phyloP scores from a whole-genome alignment of 2,888 invertebrate species.

The Diarsia dahlii region DNA sequence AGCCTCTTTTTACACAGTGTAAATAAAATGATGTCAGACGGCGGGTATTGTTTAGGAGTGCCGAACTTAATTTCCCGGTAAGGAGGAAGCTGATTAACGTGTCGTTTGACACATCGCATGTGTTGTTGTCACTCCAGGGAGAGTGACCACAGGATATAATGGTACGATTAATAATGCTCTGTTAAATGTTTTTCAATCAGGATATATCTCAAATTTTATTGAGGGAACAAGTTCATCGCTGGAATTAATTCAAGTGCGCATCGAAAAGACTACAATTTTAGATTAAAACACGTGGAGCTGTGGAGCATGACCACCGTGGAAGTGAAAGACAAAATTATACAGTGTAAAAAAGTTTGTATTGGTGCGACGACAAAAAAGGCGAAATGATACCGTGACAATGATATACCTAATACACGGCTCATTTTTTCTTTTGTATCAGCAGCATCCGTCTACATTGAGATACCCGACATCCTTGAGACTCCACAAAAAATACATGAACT shows the following conservation, averaged over 20 bases:
- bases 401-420: background rate
- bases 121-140: conserved; percentile 58
- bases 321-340: background rate
- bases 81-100: conserved; percentile 56
- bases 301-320: background rate
- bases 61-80: conserved; percentile 43
- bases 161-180: conserved; percentile 75
- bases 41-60: conserved; percentile 19
- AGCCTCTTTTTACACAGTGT: conserved; percentile 1
- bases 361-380: too few relatives aligned
- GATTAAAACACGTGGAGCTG: background rate
- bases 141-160: conserved; percentile 69
- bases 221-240: background rate
- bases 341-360: too few relatives aligned
- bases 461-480: conserved; percentile 51
- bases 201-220: conserved; percentile 11
- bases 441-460: conserved; percentile 17
- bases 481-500: conserved; percentile 44
- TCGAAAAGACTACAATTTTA: background rate
- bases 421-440: conserved; percentile 26
- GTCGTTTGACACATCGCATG: conserved; percentile 55
- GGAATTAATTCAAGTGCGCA: background rate
- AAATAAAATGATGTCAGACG: conserved; percentile 19
- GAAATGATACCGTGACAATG: too few relatives aligned
- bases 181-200: background rate